These are phyloP conservation scores for Cichladusa arquata DNA, from an alignment of 2,113 vertebrate genomes.

Conservation along the genomic window DNA sequence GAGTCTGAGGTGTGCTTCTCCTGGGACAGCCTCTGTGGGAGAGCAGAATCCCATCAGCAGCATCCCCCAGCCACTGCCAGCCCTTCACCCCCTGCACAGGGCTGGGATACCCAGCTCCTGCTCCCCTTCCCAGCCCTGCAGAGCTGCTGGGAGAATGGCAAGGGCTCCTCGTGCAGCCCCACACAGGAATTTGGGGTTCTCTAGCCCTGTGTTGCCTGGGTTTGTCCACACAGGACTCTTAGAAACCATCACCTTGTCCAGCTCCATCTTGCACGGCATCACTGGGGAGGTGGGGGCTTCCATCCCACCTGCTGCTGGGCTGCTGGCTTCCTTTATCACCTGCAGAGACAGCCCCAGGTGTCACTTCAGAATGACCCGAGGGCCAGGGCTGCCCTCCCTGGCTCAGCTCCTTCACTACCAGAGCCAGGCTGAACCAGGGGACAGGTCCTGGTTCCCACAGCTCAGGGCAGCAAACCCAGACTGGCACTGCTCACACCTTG, in stretches of 20 bases:
- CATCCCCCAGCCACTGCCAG: too few relatives aligned
- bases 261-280: constrained; percentile 85
- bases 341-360: constrained; percentile 43
- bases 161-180: not conserved
- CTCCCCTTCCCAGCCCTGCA: not conserved
- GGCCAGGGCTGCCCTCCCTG: not conserved
- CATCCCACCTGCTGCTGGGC: constrained; percentile 58
- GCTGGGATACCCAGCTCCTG: not conserved
- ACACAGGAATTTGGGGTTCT: not conserved
- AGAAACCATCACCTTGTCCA: constrained; percentile 84
- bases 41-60: not conserved
- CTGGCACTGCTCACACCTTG: fast-evolving
- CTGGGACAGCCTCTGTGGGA: constrained; percentile 80
- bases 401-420: fast-evolving
- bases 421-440: fast-evolving
- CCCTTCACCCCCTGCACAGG: not conserved
- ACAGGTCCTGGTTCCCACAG: not conserved
- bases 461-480: not conserved
- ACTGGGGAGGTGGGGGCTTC: constrained; percentile 84
- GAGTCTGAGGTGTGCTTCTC: constrained; percentile 92
- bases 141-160: not conserved
- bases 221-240: fast-evolving
- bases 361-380: fast-evolving
- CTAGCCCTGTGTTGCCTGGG: fast-evolving
- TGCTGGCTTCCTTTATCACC: constrained; percentile 90